These are phyloP conservation scores for Synergus japonicus DNA, from an alignment of 2,888 invertebrate genomes.

Conservation along the genomic window DNA sequence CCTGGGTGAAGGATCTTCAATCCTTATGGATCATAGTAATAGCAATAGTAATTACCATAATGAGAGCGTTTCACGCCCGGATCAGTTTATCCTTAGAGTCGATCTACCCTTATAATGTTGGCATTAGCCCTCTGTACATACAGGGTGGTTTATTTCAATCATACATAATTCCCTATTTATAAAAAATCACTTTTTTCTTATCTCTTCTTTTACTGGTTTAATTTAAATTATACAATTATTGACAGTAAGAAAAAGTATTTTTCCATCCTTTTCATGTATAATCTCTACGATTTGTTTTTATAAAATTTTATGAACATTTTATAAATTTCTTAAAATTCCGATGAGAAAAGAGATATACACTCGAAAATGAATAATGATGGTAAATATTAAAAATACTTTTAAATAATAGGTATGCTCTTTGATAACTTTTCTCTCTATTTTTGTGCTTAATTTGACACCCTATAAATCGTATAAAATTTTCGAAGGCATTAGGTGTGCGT, in stretches of 20 bases:
- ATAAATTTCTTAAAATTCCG: no score
- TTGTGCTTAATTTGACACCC: neutral
- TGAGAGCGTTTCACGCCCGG: conserved; percentile 70
- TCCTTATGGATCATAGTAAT: conserved; percentile 43
- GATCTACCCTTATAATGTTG: conserved; percentile 58
- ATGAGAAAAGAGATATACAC: no score
- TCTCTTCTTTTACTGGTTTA: neutral
- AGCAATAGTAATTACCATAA: conserved; percentile 70
- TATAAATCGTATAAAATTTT: conserved; percentile 16
- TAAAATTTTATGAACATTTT: no score
- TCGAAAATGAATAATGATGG: no score
- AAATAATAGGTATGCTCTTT: no score
- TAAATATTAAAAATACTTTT: no score
- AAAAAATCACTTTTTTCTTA: neutral
- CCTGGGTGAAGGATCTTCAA: neutral
- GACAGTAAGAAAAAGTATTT: neutral
- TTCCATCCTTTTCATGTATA: no score
- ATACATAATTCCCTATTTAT: neutral
- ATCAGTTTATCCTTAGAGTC: conserved; percentile 63
- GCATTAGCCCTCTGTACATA: conserved; percentile 23
- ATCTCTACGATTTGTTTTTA: no score
- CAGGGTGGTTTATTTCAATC: neutral
- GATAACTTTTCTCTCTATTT: neutral
- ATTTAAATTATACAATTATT: neutral
- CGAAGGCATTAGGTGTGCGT: conserved; percentile 32